A percentile compares a stretch with the other conserved stretches of the same genome.
Evolutionary conservation across 2,888 invertebrate species (phyloP).

Genomic region (Chymomyza fuscimana): DNA sequence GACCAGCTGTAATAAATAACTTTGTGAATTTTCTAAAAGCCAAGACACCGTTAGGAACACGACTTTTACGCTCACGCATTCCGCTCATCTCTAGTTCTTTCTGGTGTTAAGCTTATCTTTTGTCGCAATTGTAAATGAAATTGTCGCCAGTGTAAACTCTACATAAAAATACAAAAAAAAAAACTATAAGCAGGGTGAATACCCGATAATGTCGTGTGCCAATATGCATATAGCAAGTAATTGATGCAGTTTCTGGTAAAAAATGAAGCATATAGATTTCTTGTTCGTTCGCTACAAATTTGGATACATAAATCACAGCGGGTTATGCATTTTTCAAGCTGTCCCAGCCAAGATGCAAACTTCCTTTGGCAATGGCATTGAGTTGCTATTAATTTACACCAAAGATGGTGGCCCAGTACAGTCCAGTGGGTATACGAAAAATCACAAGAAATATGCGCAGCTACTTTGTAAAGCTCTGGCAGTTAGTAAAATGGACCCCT

Average conservation of each 20-base stretch:
- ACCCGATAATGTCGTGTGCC: not conserved
- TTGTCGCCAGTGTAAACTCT: not conserved
- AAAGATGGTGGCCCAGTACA: not conserved
- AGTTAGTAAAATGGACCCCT: not conserved
- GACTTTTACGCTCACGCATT: not conserved
- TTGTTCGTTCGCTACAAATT: not conserved
- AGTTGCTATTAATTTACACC: slow-evolving; percentile 7
- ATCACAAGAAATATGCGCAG: slow-evolving; percentile 56
- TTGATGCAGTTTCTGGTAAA: not conserved
- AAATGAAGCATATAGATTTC: not conserved
- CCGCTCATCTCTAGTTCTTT: not conserved
- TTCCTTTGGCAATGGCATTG: not conserved
- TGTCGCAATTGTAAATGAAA: not conserved
- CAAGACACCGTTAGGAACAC: too few species aligned
- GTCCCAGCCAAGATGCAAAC: not conserved
- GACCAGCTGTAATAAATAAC: too few species aligned
- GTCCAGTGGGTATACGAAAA: slow-evolving; percentile 6
- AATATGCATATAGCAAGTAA: not conserved
- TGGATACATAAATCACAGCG: not conserved
- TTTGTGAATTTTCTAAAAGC: too few species aligned
- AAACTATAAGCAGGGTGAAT: not conserved
- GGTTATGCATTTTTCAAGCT: not conserved
- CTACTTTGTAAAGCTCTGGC: slow-evolving; percentile 53
- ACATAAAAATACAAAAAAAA: too few species aligned
- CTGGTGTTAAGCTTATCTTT: not conserved